Evolutionary conservation across 2,113 vertebrate genomes (phyloP).

Genomic region (Microcebus lehilahytsara): DNA sequence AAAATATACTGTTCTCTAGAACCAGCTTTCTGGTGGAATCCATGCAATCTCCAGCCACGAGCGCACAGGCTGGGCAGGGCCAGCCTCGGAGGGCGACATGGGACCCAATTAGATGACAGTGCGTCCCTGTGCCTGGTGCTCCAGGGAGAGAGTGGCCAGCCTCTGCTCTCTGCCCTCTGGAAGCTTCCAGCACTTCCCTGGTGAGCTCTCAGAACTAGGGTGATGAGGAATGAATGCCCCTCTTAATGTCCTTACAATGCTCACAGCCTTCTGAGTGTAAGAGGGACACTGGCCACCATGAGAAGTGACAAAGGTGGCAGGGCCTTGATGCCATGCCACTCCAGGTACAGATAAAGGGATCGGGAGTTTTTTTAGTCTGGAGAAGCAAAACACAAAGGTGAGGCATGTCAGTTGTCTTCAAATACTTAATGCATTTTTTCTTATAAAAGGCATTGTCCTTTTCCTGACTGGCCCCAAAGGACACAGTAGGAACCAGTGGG

Average conservation of each 20-base stretch:
- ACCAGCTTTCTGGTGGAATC: not conserved
- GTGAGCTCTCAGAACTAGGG: not conserved
- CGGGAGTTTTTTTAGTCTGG: not conserved
- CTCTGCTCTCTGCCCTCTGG: not conserved
- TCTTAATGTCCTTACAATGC: not conserved
- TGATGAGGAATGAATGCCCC: not conserved
- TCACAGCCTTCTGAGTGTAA: not conserved
- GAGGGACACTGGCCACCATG: not conserved
- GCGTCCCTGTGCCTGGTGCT: not conserved
- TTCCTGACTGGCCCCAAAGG: not conserved
- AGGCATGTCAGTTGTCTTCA: not conserved
- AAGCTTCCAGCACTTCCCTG: not conserved
- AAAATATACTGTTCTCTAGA: constrained; percentile 67
- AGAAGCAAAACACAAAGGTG: not conserved
- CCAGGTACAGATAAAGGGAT: not conserved
- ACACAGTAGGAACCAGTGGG: not conserved
- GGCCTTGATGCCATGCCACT: not conserved
- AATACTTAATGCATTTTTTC: not conserved
- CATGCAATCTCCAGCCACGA: not conserved
- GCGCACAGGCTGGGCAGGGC: not conserved
- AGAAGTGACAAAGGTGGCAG: not conserved
- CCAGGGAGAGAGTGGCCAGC: fast-evolving
- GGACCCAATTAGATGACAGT: not conserved
- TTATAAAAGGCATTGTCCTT: not conserved
- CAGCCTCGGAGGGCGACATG: not conserved